A percentile compares a stretch with the other conserved stretches of the same genome.
phyloP scores from a whole-genome alignment of 2,797 vertebrate species.

The Eulemur rubriventer region DNA sequence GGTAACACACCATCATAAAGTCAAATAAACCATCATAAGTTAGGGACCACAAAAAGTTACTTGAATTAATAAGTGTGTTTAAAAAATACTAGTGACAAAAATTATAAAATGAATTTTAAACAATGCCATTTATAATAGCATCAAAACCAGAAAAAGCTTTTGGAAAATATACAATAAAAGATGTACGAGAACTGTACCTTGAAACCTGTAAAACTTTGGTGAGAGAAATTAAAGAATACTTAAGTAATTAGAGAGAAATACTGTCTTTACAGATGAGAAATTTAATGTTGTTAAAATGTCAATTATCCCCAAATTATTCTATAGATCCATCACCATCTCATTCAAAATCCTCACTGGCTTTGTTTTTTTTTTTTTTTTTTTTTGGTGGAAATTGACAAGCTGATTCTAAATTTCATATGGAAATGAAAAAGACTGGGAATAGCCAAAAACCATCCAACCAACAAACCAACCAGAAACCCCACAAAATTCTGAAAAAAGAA shows the following conservation, averaged over 20 bases:
- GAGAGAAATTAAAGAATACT: not conserved
- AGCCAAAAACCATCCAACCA: not conserved
- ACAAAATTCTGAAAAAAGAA: not conserved
- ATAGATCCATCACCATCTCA: not conserved
- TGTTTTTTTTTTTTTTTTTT: not conserved
- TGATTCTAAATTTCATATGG: not conserved
- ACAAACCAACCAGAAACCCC: not conserved
- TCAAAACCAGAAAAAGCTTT: not conserved
- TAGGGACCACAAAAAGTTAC: not conserved
- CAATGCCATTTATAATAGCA: not conserved
- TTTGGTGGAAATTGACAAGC: not conserved
- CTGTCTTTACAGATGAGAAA: not conserved
- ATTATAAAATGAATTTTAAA: not conserved
- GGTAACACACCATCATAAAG: too few relatives aligned
- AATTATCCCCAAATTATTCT: not conserved
- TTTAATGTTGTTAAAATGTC: not conserved
- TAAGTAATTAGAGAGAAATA: not conserved
- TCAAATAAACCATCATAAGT: too few relatives aligned
- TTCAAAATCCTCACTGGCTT: not conserved
- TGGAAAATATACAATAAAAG: not conserved
- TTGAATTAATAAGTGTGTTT: not conserved
- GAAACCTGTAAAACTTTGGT: not conserved
- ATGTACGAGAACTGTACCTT: not conserved
- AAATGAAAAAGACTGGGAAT: not conserved
- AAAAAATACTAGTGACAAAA: not conserved